Evolutionary conservation across 2,888 invertebrate species (phyloP).

Genomic region (Stenurella melanura): DNA sequence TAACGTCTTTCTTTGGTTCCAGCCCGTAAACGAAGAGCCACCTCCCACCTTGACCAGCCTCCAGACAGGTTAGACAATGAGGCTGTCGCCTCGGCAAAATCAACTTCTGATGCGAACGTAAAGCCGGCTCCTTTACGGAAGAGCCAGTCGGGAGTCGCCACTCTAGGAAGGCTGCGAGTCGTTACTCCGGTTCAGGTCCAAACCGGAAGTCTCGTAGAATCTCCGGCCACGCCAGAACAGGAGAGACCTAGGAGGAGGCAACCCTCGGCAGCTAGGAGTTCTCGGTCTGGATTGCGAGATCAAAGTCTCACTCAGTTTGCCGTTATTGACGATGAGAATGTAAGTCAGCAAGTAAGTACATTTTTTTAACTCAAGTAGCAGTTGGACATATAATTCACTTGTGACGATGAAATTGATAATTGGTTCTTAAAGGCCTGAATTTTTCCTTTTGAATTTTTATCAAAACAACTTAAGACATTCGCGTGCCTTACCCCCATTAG

Average conservation of each 20-base stretch:
- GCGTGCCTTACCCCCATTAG: too few species aligned
- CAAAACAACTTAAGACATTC: too few species aligned
- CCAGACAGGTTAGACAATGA: slow-evolving; percentile 79
- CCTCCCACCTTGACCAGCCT: slow-evolving; percentile 71
- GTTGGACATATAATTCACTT: background rate
- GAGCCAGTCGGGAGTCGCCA: slow-evolving; percentile 78
- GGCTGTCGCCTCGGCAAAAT: slow-evolving; percentile 77
- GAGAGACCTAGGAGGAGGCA: slow-evolving; percentile 73
- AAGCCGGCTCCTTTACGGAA: slow-evolving; percentile 71
- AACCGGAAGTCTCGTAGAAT: slow-evolving; percentile 62
- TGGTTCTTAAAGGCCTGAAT: background rate
- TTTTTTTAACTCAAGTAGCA: background rate
- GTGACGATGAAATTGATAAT: background rate
- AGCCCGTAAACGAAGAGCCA: slow-evolving; percentile 70
- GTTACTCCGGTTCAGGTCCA: slow-evolving; percentile 72
- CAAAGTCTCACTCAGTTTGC: slow-evolving; percentile 93
- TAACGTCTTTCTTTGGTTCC: slow-evolving; percentile 36
- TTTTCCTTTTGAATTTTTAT: too few species aligned
- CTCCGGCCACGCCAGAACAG: slow-evolving; percentile 68
- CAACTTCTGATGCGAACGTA: slow-evolving; percentile 71
- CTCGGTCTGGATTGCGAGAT: slow-evolving; percentile 79
- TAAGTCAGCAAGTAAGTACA: slow-evolving; percentile 83
- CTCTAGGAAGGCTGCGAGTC: slow-evolving; percentile 83
- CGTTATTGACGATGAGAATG: slow-evolving; percentile 94
- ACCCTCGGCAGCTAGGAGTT: slow-evolving; percentile 70